Percentiles rank a stretch among this genome's conserved stretches.
Conservation (phyloP, 1,140 invertebrate species). For the Phenacoccus solenopsis region DNA sequence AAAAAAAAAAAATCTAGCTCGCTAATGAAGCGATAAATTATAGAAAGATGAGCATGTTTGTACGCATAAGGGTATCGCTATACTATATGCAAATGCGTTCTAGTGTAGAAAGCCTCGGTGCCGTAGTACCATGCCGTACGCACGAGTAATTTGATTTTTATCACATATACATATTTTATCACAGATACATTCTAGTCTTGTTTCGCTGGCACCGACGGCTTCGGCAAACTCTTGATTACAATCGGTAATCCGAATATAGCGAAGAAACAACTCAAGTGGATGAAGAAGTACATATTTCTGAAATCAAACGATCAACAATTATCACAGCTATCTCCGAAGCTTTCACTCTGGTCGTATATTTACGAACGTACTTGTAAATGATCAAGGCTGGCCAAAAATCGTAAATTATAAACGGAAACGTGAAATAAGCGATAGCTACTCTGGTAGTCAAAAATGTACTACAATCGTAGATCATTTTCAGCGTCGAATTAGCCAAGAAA, state of each 20-base stretch:
- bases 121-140: no score
- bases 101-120: no score
- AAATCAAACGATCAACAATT: no score
- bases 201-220: not conserved
- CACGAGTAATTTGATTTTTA: not conserved
- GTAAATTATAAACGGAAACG: slow-evolving; percentile 78
- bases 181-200: not conserved
- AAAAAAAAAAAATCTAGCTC: no score
- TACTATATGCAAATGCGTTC: no score
- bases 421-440: slow-evolving; percentile 68
- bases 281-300: not conserved
- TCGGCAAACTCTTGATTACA: not conserved
- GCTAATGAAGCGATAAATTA: no score
- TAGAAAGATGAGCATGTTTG: no score
- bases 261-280: not conserved
- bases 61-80: no score
- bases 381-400: slow-evolving; percentile 55
- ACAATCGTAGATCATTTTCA: slow-evolving; percentile 61
- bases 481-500: slow-evolving; percentile 49
- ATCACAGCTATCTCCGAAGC: no score
- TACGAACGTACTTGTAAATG: slow-evolving; percentile 55
- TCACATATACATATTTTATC: not conserved
- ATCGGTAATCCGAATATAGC: not conserved
- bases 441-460: slow-evolving; percentile 65
- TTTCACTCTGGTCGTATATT: no score